Base-by-base conservation (phyloP, 2,113 vertebrate species). In the Climacteris rufus region DNA sequence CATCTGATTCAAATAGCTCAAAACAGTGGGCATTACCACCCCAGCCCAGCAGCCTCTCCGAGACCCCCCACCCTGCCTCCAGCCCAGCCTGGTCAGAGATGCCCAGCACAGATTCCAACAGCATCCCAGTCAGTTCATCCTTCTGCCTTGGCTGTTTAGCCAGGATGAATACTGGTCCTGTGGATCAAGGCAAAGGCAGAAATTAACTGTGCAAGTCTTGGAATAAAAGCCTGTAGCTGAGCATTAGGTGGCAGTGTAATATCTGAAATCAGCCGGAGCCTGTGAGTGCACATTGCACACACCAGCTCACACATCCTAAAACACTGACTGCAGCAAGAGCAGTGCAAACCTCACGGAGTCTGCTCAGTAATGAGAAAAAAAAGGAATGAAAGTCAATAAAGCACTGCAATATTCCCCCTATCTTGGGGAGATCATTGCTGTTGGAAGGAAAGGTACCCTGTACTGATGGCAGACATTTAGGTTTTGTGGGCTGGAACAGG, bases 201-300 rank as follows among this genome's bases (percentile, higher is more conserved):
- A 65, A 52, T 49, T 2, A 13, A 2, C 47, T 0, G 0, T 13
- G 28, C 54, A 50, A 2, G 40, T 64, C 39, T 27, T 15, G 16
- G 42, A 50, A 53, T 40, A n/a, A 59, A 76, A 66, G n/a, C 5
- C 15, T 12, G 20, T 28, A 33, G 28, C 83, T 42, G 82, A 70
- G 96, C 95, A 75, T 91, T 83, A 96, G 96, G 64, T 91, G 96
- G 96, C 91, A 93, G 88, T 91, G 83, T 42, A 70, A 45, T 33
- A 37, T 44, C 66, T 27, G 33, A 61, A 90, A 91, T 47, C 57
- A 31, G 59, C 53, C 0, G 0, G 16, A 57, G 47, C 27, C 40
- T 35, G 13, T 16, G n/a, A 17, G 13, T 53, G n/a, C 13, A 9
- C 0, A 0, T 19, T 22, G 4, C 28, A 17, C 8, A 10, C 19